phyloP scores from a whole-genome alignment of 2,113 vertebrate species.

The Oxyruncus cristatus region DNA sequence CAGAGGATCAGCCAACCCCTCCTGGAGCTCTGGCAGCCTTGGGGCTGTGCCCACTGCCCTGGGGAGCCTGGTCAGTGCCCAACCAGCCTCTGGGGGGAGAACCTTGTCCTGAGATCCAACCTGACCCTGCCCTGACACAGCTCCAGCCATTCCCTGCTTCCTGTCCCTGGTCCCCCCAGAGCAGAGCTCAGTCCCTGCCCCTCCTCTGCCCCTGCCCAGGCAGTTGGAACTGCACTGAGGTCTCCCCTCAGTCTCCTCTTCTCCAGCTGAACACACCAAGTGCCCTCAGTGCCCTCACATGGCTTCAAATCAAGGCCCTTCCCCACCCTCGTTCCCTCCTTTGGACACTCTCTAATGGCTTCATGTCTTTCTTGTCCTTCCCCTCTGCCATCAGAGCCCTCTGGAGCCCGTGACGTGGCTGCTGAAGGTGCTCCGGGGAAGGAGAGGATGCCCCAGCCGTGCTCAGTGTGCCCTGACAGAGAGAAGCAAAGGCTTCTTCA shows the following conservation, averaged over 20 bases:
- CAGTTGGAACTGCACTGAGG: background rate
- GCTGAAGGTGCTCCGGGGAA: background rate
- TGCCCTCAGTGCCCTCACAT: background rate
- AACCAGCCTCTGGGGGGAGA: background rate
- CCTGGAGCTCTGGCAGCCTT: background rate
- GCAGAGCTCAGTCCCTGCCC: background rate
- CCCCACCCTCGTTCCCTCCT: background rate
- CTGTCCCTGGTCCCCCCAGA: background rate
- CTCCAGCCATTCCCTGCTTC: background rate
- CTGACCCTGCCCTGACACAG: background rate
- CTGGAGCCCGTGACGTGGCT: accelerated
- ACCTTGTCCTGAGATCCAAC: background rate
- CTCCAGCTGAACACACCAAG: background rate
- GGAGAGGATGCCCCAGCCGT: background rate
- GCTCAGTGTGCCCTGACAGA: background rate
- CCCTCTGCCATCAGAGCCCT: background rate
- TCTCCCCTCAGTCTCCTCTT: background rate
- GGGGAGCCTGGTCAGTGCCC: background rate
- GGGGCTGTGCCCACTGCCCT: background rate
- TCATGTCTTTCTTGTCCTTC: background rate
- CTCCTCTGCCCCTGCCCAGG: background rate
- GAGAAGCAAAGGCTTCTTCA: background rate
- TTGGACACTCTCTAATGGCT: background rate
- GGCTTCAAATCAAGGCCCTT: background rate
- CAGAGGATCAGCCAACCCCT: background rate